Conservation (phyloP, 2,113 vertebrate species). For the Peromyscus leucopus region DNA sequence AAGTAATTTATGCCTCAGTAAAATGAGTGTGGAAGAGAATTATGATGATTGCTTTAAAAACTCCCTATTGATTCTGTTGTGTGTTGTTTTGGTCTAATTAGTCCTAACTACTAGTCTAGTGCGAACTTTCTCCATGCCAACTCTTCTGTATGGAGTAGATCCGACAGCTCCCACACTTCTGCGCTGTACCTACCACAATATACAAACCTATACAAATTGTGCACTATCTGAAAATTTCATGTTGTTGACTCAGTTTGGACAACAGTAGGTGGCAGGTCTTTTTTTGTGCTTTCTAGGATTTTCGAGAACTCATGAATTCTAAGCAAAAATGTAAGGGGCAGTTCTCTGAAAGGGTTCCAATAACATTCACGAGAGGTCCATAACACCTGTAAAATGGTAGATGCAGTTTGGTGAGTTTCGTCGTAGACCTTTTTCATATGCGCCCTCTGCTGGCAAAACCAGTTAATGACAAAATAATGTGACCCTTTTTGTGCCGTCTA, state of each 20-base stretch:
- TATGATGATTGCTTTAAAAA: not conserved
- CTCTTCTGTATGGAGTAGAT: not conserved
- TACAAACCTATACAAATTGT: not conserved
- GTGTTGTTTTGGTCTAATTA: constrained; percentile 5
- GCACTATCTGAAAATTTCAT: not conserved
- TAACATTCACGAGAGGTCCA: not conserved
- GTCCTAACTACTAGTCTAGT: not conserved
- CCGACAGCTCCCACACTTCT: not conserved
- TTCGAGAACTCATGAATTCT: constrained; percentile 51
- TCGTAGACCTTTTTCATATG: constrained; percentile 46
- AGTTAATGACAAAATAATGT: constrained; percentile 45
- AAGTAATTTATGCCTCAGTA: not conserved
- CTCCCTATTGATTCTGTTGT: not conserved
- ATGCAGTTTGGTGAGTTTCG: not conserved
- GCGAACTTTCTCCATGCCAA: not conserved
- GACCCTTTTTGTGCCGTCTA: not conserved
- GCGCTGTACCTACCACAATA: not conserved
- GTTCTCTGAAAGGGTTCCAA: not conserved
- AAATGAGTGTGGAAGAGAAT: not conserved
- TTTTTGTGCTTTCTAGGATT: constrained; percentile 55
- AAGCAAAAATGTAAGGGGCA: not conserved
- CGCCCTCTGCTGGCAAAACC: constrained; percentile 74
- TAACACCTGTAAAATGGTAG: constrained; percentile 24
- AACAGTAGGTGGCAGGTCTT: not conserved
- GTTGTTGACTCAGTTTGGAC: not conserved